Base-by-base conservation (phyloP, 2,888 invertebrate genomes). In the Acleris literana region DNA sequence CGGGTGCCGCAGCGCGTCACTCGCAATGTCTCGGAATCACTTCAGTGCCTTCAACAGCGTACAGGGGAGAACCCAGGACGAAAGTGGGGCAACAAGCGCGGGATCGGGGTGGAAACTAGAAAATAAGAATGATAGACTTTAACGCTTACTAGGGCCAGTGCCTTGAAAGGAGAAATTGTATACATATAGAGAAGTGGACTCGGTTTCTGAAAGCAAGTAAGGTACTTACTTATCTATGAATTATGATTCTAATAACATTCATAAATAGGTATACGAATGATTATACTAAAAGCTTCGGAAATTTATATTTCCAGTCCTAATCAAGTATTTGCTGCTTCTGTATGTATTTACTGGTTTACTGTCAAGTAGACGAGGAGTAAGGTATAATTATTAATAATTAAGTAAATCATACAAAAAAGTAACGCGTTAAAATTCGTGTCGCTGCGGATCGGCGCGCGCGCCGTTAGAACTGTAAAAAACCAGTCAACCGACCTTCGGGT, bases 401-500 rank as follows among this genome's bases (percentile, higher is more conserved):
- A 29, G 18, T 18, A 46, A 17, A 46, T 43, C 59, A 51, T 58
- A 68, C 48, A 20, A 59, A 70, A 85, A 84, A 81, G 79, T 79
- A 77, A 78, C 74, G 74, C 72, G 65, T 71, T 78, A 79, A 79
- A 77, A 79, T 75, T 73, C 67, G 77, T 81, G 84, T 82, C 79
- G 77, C 76, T 63, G 46, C 57, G 60, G 64, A 64, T 61, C 76
- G 75, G 73, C 79, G 82, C 77, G 75, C 73, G 81, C 84, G 84
- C 88, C 91, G 91, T 91, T 92, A 89, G 86, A 91, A 90, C 90
- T 90, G 90, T 91, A 90, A 90, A 90, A 84, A 90, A 91, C 90
- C 86, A 80, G 89, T 88, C 86, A 74, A 72, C 71, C 85, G 89
- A 86, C 90, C 88, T 46, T 87, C 87, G 81, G 72, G 79, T 80